Base-by-base conservation (phyloP, 2,888 invertebrate species). In the Sarcophaga rosellei region DNA sequence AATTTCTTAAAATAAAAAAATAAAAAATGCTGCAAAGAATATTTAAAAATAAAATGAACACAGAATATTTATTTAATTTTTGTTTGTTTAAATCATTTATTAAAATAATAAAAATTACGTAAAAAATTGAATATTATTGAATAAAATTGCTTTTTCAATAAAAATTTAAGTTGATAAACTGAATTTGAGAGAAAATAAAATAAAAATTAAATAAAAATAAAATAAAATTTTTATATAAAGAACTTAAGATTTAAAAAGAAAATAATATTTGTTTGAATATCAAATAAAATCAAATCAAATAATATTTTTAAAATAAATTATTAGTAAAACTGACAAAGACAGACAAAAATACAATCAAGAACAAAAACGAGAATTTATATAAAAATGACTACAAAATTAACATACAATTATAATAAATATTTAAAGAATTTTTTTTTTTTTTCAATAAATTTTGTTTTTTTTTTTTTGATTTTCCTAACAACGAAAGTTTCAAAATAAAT, bases 91-190 rank as follows among this genome's bases (percentile, higher is more conserved):
- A 84, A 85, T 78, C 74, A 85, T 85, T 84, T 81, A 88, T 86
- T 88, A 78, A 81, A 84, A 86, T 86, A 72, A 87, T 79, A 85
- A 85, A 83, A 87, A 88, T 79, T 81, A 85, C 81, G 87, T 85
- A 85, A 84, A 85, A 88, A 86, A 84, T 77, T 44, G 10, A 86
- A 63, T 69, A 62, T 20, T 44, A 45, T 66, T 83, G 81, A 73
- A 72, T 69, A 44, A 74, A 81, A 77, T 35, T 35, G 35, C 35
- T 3, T 35, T 35, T 61, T 68, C 70, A 76, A 70, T 70, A 47
- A 65, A 63, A 77, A 78, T 59, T 65, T 45, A 84, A 86, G 61
- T 62, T 82, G 53, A 59, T 66, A 84, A 84, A 45, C n/a, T 76
- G 15, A 74, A 81, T 78, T 62, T 15, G 53, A 77, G 53, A 79